Base-by-base conservation (phyloP, 1,140 invertebrate species). In the Lepidurus packardi region DNA sequence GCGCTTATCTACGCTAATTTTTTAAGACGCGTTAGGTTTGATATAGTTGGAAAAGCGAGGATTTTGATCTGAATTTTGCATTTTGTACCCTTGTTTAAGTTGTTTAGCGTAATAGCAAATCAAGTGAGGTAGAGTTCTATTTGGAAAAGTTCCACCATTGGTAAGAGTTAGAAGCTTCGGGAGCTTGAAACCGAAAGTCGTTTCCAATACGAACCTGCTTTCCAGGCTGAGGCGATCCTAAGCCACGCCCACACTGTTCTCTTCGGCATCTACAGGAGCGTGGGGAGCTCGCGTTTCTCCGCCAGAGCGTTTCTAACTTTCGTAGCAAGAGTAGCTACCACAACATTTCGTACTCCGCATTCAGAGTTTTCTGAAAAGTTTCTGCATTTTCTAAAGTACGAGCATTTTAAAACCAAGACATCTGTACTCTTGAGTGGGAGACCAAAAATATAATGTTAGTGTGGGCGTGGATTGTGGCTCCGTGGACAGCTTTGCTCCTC, bases 401-500 rank as follows among this genome's bases (percentile, higher is more conserved):
- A 34, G 2, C 34, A 4, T 34, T 34, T 34, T 34, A 34, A 34
- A 34, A 34, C 34, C 34, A 34, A 34, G 34, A 34, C 3, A 34
- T 34, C 34, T 34, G 34, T 4, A 34, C 34, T 34, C 2, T 1
- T 34, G 34, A 34, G 34, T 34, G 34, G 34, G 53, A 6, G 13
- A 16, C 5, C 45, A 65, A 65, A 0, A 65, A 65, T n/a, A 45
- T n/a, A 42, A 77, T 77, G 75, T 16, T 77, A 16, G 25, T 77
- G 34, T 25, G 43, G 24, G 34, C 43, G 43, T 77, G 43, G 24
- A 44, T 77, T 47, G 41, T 77, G 9, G 24, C 47, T 34, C 75
- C 75, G 34, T 77, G 75, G 75, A 77, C 75, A 21, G 24, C 42
- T 25, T 44, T 77, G 75, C 75, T 77, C 24, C 43, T 47, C 11